Base-by-base conservation (phyloP, 2,888 invertebrate species). In the Ormyrus nitidulus region DNA sequence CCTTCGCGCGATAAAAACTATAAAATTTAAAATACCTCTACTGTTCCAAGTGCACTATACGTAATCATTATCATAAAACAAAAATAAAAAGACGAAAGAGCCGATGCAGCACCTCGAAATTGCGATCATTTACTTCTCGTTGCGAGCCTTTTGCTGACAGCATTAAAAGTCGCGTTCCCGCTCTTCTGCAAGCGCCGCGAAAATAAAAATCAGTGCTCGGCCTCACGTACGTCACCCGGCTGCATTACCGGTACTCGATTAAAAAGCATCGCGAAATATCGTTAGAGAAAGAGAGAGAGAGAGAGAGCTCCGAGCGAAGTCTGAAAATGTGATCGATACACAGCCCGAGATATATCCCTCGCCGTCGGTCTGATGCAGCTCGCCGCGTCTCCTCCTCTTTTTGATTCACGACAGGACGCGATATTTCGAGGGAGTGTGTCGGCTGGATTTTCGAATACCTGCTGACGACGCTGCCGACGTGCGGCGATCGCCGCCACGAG, bases 371-470 rank as follows among this genome's bases (percentile, higher is more conserved):
- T 68, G 34, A 56, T n/a, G 6, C 8, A 19, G 51, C 19, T 34
- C 34, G 34, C 64, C n/a, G n/a, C 7, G n/a, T 64, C n/a, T 48
- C 8, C 48, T n/a, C 48, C n/a, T 64, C n/a, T 64, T 64, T 49
- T 70, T 62, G 72, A 72, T 64, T 62, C 48, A n/a, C n/a, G 51
- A 46, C 46, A 19, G 10, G 44, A 64, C 62, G 69, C 13, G 13
- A 64, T 74, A 74, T 79, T 70, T 62, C 51, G 49, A 8, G 19
- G 44, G 66, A 11, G 72, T 19, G 69, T 9, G n/a, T 19, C 69
- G 51, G 49, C 53, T 58, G 56, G 51, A 79, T 70, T 70, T 74
- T 74, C 69, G 64, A 75, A 78, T 68, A 69, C 19, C 53, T 53
- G 79, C 70, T 79, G 69, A 70, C 70, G 58, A 19, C 19, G 69